Conservation (phyloP, 2,888 invertebrate genomes). For the Phortica magna region DNA sequence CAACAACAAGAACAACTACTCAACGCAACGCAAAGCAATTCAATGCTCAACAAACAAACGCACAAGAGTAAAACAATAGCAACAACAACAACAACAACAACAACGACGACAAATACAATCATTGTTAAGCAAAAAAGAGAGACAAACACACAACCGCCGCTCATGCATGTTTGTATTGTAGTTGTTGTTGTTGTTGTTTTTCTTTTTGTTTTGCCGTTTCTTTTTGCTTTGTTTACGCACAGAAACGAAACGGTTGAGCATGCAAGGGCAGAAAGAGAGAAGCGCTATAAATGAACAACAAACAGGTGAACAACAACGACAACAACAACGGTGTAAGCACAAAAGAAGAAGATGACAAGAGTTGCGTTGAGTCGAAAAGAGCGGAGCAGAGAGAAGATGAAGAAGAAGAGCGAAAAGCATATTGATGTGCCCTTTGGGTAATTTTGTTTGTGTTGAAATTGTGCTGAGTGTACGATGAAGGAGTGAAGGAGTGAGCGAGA, state of each 20-base stretch:
- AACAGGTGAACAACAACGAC: not conserved
- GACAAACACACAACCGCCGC: constrained; percentile 8
- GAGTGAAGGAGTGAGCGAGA: not conserved
- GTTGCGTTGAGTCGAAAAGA: not conserved
- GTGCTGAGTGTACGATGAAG: not conserved
- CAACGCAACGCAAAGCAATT: too few species aligned
- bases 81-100: not conserved
- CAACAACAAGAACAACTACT: not conserved
- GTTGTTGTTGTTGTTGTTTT: not conserved
- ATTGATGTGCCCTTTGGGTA: constrained; percentile 32
- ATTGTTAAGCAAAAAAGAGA: constrained; percentile 26
- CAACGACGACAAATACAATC: not conserved
- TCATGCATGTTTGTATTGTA: not conserved
- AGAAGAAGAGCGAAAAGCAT: not conserved
- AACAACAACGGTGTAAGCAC: not conserved
- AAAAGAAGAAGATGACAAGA: not conserved
- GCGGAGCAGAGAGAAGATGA: not conserved
- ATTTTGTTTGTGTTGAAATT: constrained; percentile 23
- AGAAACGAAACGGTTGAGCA: not conserved
- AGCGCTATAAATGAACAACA: not conserved
- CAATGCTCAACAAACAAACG: not conserved
- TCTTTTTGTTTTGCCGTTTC: too few species aligned
- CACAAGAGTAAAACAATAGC: not conserved
- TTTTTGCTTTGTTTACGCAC: not conserved
- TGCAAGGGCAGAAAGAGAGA: not conserved